phyloP scores from a whole-genome alignment of 2,797 vertebrate species.

The Fistularia commersonii region DNA sequence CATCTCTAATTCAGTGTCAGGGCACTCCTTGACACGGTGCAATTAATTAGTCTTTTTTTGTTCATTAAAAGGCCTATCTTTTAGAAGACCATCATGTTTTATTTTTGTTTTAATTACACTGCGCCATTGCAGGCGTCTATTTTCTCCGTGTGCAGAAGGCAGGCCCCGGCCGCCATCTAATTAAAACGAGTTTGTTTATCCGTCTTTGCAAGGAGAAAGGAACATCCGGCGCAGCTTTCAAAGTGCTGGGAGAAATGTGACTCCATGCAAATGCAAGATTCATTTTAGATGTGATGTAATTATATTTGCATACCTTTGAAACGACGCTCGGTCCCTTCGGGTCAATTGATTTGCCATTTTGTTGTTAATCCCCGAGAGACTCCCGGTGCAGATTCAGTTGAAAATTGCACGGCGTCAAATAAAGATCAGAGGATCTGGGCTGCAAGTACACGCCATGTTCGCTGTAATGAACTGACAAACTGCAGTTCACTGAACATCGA shows the following conservation, averaged over 20 bases:
- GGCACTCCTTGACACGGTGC: constrained; percentile 55
- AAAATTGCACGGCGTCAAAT: not conserved
- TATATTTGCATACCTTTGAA: constrained; percentile 47
- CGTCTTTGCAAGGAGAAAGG: constrained; percentile 4
- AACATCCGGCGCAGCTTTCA: constrained; percentile 7
- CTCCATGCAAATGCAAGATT: constrained; percentile 5
- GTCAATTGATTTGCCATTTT: constrained; percentile 36
- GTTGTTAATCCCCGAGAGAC: constrained; percentile 13
- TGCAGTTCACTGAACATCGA: no score
- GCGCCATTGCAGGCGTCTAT: constrained; percentile 47
- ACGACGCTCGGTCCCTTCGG: constrained; percentile 7
- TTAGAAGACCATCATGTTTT: constrained; percentile 68
- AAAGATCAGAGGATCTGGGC: no score
- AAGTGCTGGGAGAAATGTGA: not conserved
- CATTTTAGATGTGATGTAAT: constrained; percentile 16
- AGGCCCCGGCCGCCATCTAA: constrained; percentile 30
- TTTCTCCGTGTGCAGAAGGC: constrained; percentile 46
- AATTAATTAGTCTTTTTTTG: constrained; percentile 74
- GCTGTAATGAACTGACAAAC: no score
- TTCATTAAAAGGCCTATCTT: constrained; percentile 65
- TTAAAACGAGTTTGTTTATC: constrained; percentile 47
- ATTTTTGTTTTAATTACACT: constrained; percentile 70
- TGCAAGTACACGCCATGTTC: no score
- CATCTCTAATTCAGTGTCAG: constrained; percentile 66
- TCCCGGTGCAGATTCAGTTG: not conserved